These are phyloP conservation scores for Sporophila hypoxantha DNA, from an alignment of 2,113 vertebrate species.

Conservation along the genomic window DNA sequence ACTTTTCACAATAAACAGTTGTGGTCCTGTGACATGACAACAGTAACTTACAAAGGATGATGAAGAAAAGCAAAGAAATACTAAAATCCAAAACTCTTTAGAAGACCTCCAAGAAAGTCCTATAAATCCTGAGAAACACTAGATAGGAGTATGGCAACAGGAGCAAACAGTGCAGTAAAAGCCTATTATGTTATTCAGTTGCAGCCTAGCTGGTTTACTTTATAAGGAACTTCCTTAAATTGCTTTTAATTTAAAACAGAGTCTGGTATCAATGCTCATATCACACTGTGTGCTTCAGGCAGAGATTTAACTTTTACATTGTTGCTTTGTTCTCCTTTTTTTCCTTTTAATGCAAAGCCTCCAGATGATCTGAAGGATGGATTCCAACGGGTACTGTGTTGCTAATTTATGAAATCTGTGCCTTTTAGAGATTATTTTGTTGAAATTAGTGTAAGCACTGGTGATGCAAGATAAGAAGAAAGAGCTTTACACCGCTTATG, in stretches of 20 bases:
- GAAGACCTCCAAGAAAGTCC: neutral
- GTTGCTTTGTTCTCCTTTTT: constrained; percentile 10
- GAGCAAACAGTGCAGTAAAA: neutral
- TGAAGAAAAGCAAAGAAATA: neutral
- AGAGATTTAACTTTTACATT: constrained; percentile 36
- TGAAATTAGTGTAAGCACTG: constrained; percentile 60
- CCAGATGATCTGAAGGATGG: constrained; percentile 36
- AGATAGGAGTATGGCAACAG: neutral
- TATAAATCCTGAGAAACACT: neutral
- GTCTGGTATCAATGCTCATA: constrained; percentile 28
- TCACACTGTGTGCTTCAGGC: constrained; percentile 33
- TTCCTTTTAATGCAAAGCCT: neutral
- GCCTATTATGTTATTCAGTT: neutral
- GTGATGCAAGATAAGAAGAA: constrained; percentile 65
- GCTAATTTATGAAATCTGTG: constrained; percentile 58
- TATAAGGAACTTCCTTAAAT: constrained; percentile 16
- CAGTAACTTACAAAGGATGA: constrained; percentile 29
- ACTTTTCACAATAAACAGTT: constrained; percentile 84
- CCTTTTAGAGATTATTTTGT: constrained; percentile 64
- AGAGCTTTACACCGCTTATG: constrained; percentile 42
- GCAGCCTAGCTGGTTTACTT: neutral
- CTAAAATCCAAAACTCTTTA: neutral
- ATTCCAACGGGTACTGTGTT: neutral
- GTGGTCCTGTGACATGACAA: constrained; percentile 62
- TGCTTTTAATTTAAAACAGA: constrained; percentile 28